Evolutionary conservation across 2,888 invertebrate species (phyloP).

Genomic region (Mythimna loreyi): DNA sequence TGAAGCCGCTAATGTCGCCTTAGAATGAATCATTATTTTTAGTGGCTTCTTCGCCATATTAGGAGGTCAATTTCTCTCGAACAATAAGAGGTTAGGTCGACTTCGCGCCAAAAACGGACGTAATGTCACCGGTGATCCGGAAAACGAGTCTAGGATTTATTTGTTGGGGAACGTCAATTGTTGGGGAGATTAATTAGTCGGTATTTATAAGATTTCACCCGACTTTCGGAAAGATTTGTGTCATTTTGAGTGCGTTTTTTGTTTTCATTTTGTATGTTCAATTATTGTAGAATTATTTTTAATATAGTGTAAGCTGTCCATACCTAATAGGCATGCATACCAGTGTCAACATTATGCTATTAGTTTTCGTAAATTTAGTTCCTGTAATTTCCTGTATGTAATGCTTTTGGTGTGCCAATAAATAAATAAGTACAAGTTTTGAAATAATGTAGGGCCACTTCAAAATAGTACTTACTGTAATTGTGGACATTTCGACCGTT

Average conservation of each 20-base stretch:
- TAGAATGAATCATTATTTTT: slow-evolving; percentile 67
- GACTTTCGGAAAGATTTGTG: not conserved
- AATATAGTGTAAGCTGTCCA: too few relatives aligned
- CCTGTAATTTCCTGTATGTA: too few relatives aligned
- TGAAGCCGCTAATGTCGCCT: slow-evolving; percentile 58
- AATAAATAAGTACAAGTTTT: not conserved
- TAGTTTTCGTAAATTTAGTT: too few relatives aligned
- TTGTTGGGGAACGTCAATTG: slow-evolving; percentile 18
- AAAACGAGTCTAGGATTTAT: slow-evolving; percentile 43
- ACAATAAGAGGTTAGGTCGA: slow-evolving; percentile 61
- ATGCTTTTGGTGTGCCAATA: too few relatives aligned
- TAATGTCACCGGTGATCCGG: slow-evolving; percentile 60
- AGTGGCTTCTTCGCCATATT: slow-evolving; percentile 62
- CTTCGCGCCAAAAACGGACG: slow-evolving; percentile 55
- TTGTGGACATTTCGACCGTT: not conserved
- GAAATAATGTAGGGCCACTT: not conserved
- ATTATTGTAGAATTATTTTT: too few relatives aligned
- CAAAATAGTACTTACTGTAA: slow-evolving; percentile 8
- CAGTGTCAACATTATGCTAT: too few relatives aligned
- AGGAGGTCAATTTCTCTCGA: slow-evolving; percentile 62
- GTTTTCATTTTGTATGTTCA: too few relatives aligned
- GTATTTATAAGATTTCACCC: slow-evolving; percentile 29
- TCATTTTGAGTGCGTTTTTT: too few relatives aligned
- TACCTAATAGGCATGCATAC: too few relatives aligned
- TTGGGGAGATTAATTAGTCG: slow-evolving; percentile 25